Evolutionary conservation across 2,113 vertebrate species (phyloP), one percentile per base, ranked within the genome.

Genomic region (Lepisosteus osseus): DNA sequence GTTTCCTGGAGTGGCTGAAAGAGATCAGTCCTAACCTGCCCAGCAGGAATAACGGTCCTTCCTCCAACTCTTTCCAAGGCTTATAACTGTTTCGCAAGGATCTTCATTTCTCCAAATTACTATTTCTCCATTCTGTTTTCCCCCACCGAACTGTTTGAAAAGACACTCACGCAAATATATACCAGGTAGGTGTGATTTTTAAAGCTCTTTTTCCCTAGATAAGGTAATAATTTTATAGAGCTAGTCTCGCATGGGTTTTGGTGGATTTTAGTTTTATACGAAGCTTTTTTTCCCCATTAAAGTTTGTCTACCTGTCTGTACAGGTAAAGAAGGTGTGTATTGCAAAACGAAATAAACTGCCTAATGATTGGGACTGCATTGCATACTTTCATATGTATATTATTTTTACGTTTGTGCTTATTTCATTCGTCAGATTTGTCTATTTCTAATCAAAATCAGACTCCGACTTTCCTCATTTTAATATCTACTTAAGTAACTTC

Each of bases 1-100:
- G 95, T 96, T 97, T 99, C 96, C 96, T 99, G 95, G 94, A 97
- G 96, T 98, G 95, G 95, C 95, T 96, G 94, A 95, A 95, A 96
- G 95, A 95, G 95, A 96, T 97, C 96, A 97, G 95, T 97, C 91
- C 95, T 95, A 97, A 98, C 96, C 96, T 98, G 95, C 95, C 94
- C 94, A 91, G 94, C 97, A 98, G 96, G 95, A 97, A 95, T 95
- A 96, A 94, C 96, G 95, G 94, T 96, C 94, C 94, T 95, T 95
- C 93, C 92, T 91, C 93, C 92, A 92, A 93, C 92, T 94, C 92
- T 94, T 93, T 92, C 92, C 90, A 93, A 94, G 94, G 93, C 93
- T 95, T 94, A 92, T 95, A 91, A 90, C 94, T 94, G 93, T 94
- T 92, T 93, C 92, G 93, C 88, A 89, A 90, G 94, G 94, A 95